These are phyloP conservation scores for Thunnus maccoyii DNA, from an alignment of 2,113 vertebrate species.

Conservation along the genomic window DNA sequence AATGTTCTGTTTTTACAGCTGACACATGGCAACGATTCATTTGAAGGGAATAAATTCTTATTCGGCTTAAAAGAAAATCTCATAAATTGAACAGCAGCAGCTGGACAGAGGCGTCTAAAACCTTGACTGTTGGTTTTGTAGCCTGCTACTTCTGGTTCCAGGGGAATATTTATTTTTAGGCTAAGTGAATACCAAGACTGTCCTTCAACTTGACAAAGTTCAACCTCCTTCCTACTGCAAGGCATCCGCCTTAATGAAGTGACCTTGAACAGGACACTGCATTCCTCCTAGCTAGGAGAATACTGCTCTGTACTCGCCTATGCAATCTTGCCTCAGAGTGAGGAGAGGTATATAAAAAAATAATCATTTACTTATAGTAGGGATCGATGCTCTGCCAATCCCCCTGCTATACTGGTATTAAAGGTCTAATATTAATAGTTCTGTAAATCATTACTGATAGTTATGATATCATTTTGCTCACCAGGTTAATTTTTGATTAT, in stretches of 20 bases:
- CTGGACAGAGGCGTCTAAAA: background rate
- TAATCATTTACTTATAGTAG: background rate
- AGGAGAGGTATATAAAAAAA: background rate
- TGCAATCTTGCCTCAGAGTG: constrained; percentile 1
- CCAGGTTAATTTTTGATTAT: no score
- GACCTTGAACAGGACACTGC: constrained; percentile 52
- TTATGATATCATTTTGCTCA: background rate
- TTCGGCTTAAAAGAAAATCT: constrained; percentile 27
- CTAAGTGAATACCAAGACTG: constrained; percentile 9
- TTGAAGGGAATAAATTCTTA: constrained; percentile 31
- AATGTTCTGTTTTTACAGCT: constrained; percentile 26
- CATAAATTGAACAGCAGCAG: constrained; percentile 38
- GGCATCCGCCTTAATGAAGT: background rate
- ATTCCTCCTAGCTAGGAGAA: constrained; percentile 20
- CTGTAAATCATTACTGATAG: background rate
- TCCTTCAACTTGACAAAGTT: constrained; percentile 44
- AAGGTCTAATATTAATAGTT: background rate
- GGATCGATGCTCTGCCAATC: background rate
- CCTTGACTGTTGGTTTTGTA: constrained; percentile 1
- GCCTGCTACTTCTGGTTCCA: constrained; percentile 6
- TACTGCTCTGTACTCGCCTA: background rate
- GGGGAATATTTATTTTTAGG: constrained; percentile 15
- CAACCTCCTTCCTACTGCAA: constrained; percentile 19
- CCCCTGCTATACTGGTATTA: background rate
- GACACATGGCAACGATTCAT: constrained; percentile 3